Conservation (phyloP, 2,113 vertebrate species). For the Monarcha castaneiventris region DNA sequence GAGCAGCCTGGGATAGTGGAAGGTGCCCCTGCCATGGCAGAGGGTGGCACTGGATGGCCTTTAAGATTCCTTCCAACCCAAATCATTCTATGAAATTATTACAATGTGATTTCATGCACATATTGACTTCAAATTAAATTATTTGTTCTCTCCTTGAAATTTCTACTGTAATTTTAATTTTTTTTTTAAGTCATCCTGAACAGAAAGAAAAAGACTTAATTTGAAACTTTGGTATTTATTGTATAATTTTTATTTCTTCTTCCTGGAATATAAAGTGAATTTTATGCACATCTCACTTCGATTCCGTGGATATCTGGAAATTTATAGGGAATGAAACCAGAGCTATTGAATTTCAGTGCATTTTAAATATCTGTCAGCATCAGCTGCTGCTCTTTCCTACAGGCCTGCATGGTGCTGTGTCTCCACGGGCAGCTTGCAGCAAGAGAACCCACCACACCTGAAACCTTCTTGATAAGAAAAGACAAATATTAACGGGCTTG, state of each 20-base stretch:
- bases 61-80: neutral
- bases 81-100: neutral
- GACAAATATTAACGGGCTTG: neutral
- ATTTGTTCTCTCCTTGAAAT: neutral
- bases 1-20: rapidly evolving
- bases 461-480: neutral
- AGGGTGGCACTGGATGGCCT: rapidly evolving
- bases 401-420: neutral
- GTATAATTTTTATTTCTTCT: neutral
- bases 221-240: neutral
- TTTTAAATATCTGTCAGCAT: neutral
- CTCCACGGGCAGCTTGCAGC: neutral
- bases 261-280: neutral
- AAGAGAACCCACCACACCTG: neutral
- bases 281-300: neutral
- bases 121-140: neutral
- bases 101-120: neutral
- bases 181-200: neutral
- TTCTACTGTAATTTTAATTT: neutral
- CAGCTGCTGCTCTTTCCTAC: neutral
- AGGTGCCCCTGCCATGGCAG: neutral
- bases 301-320: neutral
- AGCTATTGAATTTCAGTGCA: neutral
- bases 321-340: neutral
- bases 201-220: neutral